Evolutionary conservation across 2,888 invertebrate genomes (phyloP), one percentile per base, ranked within the genome.

Genomic region (Matsumyia berberina): DNA sequence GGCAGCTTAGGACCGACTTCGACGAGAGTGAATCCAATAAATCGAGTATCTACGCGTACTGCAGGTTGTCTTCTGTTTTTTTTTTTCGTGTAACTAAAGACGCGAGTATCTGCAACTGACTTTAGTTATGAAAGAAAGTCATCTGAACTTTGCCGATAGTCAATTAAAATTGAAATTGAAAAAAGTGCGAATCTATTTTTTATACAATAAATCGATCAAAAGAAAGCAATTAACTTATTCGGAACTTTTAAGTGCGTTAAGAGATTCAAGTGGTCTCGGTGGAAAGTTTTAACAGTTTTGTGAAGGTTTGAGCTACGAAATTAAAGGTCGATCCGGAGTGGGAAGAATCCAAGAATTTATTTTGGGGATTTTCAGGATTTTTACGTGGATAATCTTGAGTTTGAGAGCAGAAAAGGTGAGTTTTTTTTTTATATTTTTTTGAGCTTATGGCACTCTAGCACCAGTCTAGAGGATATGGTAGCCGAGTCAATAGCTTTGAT

Each of bases 171-270:
- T 89, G 5, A 76, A 85, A 57, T 66, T 81, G 33, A 90, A 89
- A 79, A 90, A 89, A 88, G 88, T 89, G 42, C 88, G 90, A 88
- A 89, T 90, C 39, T 90, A 89, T 89, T 90, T 89, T 88, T 89
- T 91, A 88, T 90, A 89, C 62, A 91, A 89, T 81, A 91, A 90
- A 87, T 88, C 90, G 87, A 89, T 89, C 85, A 91, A 90, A 70
- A 87, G 90, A 89, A 91, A 89, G 90, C 58, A 60, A 66, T 80
- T 70, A 17, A 70, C 24, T 17, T 8, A 24, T 39, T 60, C 69
- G 3, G 35, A 57, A 29, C 29, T 55, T 19, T 44, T 66, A 15
- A 74, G 24, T 70, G 60, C 55, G 44, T 78, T 69, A 11, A 78
- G 62, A 55, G 60, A 60, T 11, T 49, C 7, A 39, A 77, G 58